Evolutionary conservation across 2,113 vertebrate species (phyloP), one percentile per base, ranked within the genome.

Genomic region (Apteryx owenii): DNA sequence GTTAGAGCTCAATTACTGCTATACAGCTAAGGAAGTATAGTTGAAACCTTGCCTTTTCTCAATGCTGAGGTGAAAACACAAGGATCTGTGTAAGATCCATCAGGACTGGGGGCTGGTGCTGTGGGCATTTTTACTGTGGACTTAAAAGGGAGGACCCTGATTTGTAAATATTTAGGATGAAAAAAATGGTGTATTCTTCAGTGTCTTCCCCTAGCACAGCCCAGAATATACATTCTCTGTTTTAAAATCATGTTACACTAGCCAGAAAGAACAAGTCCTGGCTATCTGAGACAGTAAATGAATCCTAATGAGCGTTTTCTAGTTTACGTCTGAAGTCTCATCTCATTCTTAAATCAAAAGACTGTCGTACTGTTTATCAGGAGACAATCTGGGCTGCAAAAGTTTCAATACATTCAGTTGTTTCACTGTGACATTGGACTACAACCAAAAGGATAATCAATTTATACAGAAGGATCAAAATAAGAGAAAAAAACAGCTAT

Each of bases 391-490:
- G 40, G 31, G 33, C 77, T 89, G 46, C 61, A 87, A 21, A 87
- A 46, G 2, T n/a, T 10, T 36, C 64, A 23, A 1, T 48, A 12
- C 4, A 3, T 17, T 42, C 25, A n/a, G 15, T 0, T 78, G 54
- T 10, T 62, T 71, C 78, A 77, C 25, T 9, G 3, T 42, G 31
- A 15, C 38, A 31, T 2, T 4, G 0, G n/a, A 46, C 69, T 18
- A 29, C 3, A 42, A 17, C 23, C 7, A 2, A 38, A 76, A 22
- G 20, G 19, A 40, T 78, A 23, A 21, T n/a, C 9, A 1, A 1
- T 10, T 6, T 5, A 14, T 7, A 14, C 3, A 68, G 13, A 22
- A 4, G 11, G 5, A 11, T 72, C 65, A 72, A 65, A 78, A 50
- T 7, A 50, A 75, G 18, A 4, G 6, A 15, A 86, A 84, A 81